Conservation (phyloP, 2,113 vertebrate species). For the Sterrhoptilus dennistouni region DNA sequence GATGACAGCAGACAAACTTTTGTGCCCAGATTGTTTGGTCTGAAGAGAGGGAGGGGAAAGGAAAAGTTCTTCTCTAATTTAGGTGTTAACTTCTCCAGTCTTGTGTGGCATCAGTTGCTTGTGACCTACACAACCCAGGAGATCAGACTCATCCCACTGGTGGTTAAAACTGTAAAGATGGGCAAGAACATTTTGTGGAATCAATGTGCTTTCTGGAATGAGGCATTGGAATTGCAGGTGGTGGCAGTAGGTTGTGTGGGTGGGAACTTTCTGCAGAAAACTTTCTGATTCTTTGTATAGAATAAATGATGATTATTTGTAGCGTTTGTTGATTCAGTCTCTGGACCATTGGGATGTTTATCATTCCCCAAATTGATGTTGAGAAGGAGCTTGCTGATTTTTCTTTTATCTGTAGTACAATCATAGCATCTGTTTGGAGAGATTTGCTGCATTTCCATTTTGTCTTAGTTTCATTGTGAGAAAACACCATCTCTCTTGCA, state of each 20-base stretch:
- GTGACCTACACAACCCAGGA: neutral
- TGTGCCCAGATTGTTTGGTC: neutral
- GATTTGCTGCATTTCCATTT: neutral
- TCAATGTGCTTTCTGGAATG: neutral
- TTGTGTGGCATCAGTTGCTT: neutral
- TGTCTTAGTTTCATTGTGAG: neutral
- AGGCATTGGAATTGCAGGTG: neutral
- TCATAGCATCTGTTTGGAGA: neutral
- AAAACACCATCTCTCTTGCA: neutral
- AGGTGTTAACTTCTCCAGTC: neutral
- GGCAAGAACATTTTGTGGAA: neutral
- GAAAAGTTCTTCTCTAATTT: constrained; percentile 30
- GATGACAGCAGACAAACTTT: neutral
- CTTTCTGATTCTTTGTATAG: neutral
- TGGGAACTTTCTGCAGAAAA: neutral
- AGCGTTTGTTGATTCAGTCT: neutral
- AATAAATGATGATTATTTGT: neutral
- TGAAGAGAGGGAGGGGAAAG: neutral
- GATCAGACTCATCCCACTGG: neutral
- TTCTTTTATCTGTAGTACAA: neutral
- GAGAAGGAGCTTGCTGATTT: neutral
- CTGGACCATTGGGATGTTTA: neutral
- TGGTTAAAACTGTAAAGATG: neutral
- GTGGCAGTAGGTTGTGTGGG: neutral
- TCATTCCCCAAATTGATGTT: fast-evolving